These are phyloP conservation scores for Phasia obesa DNA, from an alignment of 2,888 invertebrate genomes.

Conservation along the genomic window DNA sequence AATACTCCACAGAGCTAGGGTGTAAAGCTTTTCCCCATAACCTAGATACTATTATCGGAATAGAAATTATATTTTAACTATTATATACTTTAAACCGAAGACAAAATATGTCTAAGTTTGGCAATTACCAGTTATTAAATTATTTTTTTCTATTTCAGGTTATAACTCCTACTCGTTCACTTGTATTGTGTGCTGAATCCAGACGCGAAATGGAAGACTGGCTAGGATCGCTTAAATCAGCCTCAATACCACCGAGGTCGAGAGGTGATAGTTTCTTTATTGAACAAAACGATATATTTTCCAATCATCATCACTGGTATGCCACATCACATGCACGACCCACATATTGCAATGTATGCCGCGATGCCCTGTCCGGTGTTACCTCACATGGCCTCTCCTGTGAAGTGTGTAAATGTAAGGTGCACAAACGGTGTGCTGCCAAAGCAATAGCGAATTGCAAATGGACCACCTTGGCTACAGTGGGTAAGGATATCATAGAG, in stretches of 20 bases:
- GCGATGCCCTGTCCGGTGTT: constrained; percentile 95
- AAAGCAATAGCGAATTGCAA: constrained; percentile 97
- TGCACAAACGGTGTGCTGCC: constrained; percentile 96
- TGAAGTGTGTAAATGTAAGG: constrained; percentile 98
- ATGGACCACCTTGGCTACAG: constrained; percentile 97
- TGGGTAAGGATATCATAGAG: constrained; percentile 97
- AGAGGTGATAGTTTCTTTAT: constrained; percentile 83
- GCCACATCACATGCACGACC: constrained; percentile 97
- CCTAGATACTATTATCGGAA: too few species aligned
- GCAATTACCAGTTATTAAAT: too few species aligned
- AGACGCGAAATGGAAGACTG: constrained; percentile 96
- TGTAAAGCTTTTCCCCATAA: too few species aligned
- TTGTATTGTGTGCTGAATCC: constrained; percentile 90
- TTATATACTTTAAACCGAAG: too few species aligned
- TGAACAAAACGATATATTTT: constrained; percentile 87
- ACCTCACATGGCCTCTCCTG: constrained; percentile 98
- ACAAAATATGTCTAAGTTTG: too few species aligned
- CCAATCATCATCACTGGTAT: constrained; percentile 91
- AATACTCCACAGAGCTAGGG: too few species aligned
- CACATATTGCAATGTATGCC: constrained; percentile 98
- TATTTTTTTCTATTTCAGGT: constrained; percentile 71
- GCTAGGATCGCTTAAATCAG: constrained; percentile 91
- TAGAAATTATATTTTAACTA: too few species aligned
- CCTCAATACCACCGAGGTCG: constrained; percentile 83
- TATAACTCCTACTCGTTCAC: constrained; percentile 89